Evolutionary conservation across 2,113 vertebrate genomes (phyloP), one percentile per base, ranked within the genome.

Genomic region (Saimiri boliviensis): DNA sequence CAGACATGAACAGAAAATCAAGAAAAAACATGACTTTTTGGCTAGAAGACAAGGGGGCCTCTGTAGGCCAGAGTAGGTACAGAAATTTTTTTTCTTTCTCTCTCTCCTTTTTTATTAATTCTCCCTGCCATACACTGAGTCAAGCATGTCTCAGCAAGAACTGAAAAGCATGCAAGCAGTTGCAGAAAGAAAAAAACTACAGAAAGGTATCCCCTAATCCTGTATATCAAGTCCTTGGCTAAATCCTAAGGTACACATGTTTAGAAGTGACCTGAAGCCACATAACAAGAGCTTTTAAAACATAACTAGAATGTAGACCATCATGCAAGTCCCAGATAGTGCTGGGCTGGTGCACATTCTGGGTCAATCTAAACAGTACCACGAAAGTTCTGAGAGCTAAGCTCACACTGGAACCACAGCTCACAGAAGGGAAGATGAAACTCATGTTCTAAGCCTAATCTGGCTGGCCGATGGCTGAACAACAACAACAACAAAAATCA

Each of bases 351-450:
- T 10, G 1, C 8, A 66, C 1, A 40, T n/a, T 4, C 14, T 45
- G 23, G 27, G 5, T 4, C 27, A 19, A 13, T 82, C 52, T 54
- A 32, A 86, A 66, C 0, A 80, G 3, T 0, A n/a, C 0, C 4
- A 40, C 35, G 60, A 58, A 94, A 73, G 10, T 23, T 86, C 73
- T 47, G 20, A 88, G 63, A 45, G 56, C 37, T 66, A 66, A 86
- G 27, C 10, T 49, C 7, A 42, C 13, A n/a, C 3, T 49, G 40
- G 45, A 89, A 56, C 25, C 40, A 47, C n/a, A 73, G 49, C 8
- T 56, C 32, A 86, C 8, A 79, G 20, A 1, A 79, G 5, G 27
- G 8, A 85, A 68, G 32, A 10, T 8, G 30, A 9, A 47, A 80
- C 35, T 58, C 35, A 74, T 3, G 32, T 40, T 60, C 42, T 30